These are phyloP conservation scores for Poecilia gillii DNA, from an alignment of 2,797 vertebrate species.

Conservation along the genomic window DNA sequence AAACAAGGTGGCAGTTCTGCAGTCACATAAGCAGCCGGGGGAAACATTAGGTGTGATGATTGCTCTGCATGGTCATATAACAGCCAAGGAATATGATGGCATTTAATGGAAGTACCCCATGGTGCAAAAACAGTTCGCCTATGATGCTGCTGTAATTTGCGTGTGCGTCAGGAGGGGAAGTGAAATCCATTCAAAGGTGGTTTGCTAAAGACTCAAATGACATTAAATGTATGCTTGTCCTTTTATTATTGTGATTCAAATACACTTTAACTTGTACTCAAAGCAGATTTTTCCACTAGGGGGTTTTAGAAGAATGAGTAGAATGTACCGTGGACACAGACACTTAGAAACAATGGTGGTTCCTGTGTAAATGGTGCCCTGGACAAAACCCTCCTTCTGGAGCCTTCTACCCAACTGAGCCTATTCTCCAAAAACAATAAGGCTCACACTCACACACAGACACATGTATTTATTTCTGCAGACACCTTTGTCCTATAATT, in stretches of 20 bases:
- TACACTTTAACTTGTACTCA: constrained; percentile 3
- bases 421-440: neutral
- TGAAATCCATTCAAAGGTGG: constrained; percentile 33
- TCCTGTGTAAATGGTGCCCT: neutral
- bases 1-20: constrained; percentile 38
- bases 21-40: constrained; percentile 51
- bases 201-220: constrained; percentile 28
- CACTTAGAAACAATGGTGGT: neutral
- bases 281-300: neutral
- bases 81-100: constrained; percentile 53
- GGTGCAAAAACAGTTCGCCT: constrained; percentile 34
- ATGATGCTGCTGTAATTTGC: constrained; percentile 14
- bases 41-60: constrained; percentile 58
- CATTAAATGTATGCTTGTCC: neutral
- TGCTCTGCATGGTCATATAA: constrained; percentile 49
- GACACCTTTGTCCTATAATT: neutral
- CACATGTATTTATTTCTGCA: neutral
- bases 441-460: neutral
- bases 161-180: constrained; percentile 16
- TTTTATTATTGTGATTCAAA: constrained; percentile 12
- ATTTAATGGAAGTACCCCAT: constrained; percentile 55
- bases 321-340: neutral
- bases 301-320: neutral
- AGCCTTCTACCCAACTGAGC: neutral
- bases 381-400: neutral